A percentile compares a stretch with the other conserved stretches of the same genome.
phyloP scores from a whole-genome alignment of 2,113 vertebrate species.

The Misgurnus mizolepis region DNA sequence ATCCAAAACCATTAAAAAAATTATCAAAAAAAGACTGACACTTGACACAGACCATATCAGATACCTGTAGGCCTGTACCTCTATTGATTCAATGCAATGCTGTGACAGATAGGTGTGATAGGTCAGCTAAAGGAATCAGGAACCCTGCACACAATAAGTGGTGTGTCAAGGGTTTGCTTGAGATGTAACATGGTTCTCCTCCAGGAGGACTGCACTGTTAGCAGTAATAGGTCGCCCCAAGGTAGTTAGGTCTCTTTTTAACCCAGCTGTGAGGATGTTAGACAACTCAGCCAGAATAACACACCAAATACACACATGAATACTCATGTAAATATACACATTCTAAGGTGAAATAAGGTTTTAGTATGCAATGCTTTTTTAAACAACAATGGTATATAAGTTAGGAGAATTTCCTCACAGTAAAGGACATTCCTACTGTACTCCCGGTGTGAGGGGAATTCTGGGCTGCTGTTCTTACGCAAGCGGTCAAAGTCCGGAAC shows the following conservation, averaged over 20 bases:
- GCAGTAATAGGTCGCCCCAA: constrained; percentile 47
- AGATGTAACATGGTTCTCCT: constrained; percentile 36
- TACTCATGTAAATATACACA: not conserved
- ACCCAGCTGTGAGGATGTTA: constrained; percentile 39
- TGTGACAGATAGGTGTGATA: not conserved
- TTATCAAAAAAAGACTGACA: too few species aligned
- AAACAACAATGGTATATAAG: not conserved
- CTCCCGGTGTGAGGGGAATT: constrained; percentile 42
- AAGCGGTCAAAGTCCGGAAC: constrained; percentile 31
- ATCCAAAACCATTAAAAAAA: too few species aligned
- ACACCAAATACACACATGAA: not conserved
- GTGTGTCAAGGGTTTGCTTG: constrained; percentile 5
- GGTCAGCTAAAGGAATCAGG: not conserved
- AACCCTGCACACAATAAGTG: constrained; percentile 17
- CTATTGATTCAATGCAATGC: too few species aligned
- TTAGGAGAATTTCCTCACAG: constrained; percentile 27
- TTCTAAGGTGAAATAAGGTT: not conserved
- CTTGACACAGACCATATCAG: too few species aligned
- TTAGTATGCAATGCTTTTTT: not conserved
- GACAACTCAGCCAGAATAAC: constrained; percentile 26
- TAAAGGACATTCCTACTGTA: constrained; percentile 30
- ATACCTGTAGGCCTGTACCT: too few species aligned
- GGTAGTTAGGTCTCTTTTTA: constrained; percentile 32
- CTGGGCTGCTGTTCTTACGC: constrained; percentile 35
- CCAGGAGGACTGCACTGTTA: constrained; percentile 34